A percentile compares a stretch with the other conserved stretches of the same genome.
phyloP scores from a whole-genome alignment of 2,113 vertebrate genomes.

The Amblyopsis rosae region DNA sequence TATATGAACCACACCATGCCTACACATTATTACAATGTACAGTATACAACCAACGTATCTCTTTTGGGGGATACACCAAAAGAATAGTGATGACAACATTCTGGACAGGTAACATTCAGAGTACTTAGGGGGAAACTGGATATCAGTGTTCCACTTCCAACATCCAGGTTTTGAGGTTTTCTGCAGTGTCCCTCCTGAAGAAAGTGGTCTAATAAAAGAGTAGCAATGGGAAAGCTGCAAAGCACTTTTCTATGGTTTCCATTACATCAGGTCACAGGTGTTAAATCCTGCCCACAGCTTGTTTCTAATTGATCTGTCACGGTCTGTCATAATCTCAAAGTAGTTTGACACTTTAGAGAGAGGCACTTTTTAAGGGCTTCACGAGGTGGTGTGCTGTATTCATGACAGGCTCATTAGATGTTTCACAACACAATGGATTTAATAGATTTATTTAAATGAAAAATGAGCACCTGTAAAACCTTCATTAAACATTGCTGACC shows the following conservation, averaged over 20 bases:
- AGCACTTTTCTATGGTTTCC: constrained; percentile 13
- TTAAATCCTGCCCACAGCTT: constrained; percentile 13
- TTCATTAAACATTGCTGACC: constrained; percentile 13
- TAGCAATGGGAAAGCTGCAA: not conserved
- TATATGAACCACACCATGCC: not conserved
- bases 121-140: not conserved
- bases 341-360: constrained; percentile 2
- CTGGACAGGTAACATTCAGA: constrained; percentile 6
- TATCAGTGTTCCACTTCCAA: not conserved
- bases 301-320: constrained; percentile 46
- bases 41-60: not conserved
- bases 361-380: constrained; percentile 2
- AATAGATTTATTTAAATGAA: constrained; percentile 23
- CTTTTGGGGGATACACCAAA: not conserved
- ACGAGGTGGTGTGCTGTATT: constrained; percentile 11
- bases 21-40: not conserved
- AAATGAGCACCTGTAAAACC: constrained; percentile 5
- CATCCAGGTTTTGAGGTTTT: not conserved
- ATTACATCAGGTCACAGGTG: constrained; percentile 17
- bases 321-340: constrained; percentile 32
- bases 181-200: not conserved
- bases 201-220: not conserved
- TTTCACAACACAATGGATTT: not conserved
- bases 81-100: constrained; percentile 9
- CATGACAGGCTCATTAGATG: constrained; percentile 5